Evolutionary conservation across 2,113 vertebrate genomes (phyloP).

Genomic region (Sinocyclocheilus rhinocerous): DNA sequence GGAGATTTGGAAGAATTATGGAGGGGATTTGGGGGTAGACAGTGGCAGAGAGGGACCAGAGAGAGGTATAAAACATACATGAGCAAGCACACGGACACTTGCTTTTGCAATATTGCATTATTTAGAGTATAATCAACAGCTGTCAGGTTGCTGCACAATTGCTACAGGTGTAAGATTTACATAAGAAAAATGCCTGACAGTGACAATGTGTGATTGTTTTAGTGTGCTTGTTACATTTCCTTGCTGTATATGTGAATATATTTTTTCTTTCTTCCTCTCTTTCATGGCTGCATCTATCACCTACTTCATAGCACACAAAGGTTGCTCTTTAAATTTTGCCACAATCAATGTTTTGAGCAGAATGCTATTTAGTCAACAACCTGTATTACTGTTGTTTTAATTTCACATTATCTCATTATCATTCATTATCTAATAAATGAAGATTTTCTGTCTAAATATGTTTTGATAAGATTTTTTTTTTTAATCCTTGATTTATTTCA

Average conservation of each 20-base stretch:
- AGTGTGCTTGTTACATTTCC: constrained; percentile 24
- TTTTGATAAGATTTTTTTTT: too few relatives aligned
- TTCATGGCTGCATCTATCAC: neutral
- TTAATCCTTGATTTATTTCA: too few relatives aligned
- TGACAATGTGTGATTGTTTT: constrained; percentile 55
- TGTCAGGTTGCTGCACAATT: constrained; percentile 75
- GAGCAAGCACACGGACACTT: constrained; percentile 43
- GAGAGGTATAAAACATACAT: constrained; percentile 48
- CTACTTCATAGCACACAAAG: too few relatives aligned
- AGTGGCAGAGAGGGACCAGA: constrained; percentile 45
- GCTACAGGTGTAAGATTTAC: constrained; percentile 73
- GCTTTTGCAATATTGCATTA: constrained; percentile 43
- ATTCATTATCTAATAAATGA: too few relatives aligned
- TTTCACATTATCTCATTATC: neutral
- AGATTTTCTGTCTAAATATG: too few relatives aligned
- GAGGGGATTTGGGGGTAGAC: constrained; percentile 53
- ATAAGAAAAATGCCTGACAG: constrained; percentile 64
- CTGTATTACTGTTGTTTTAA: neutral
- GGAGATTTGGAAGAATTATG: constrained; percentile 44
- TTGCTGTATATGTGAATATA: neutral
- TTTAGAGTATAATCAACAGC: constrained; percentile 73
- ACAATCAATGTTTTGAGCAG: neutral
- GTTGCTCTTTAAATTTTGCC: neutral
- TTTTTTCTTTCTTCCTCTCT: neutral
- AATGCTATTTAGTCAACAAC: neutral